Evolutionary conservation across 2,888 invertebrate species (phyloP).

Genomic region (Ornithoptera priamus): DNA sequence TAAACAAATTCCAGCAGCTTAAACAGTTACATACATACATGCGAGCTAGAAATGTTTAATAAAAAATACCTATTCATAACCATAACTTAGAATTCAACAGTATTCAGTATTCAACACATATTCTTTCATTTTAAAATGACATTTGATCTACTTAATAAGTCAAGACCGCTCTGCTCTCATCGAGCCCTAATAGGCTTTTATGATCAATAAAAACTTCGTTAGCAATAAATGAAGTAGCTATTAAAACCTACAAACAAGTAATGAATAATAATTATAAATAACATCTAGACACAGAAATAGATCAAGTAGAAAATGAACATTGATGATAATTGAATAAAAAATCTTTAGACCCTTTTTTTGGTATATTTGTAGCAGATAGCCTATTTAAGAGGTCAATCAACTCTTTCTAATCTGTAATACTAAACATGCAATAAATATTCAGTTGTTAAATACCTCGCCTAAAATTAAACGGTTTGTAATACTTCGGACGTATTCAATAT

Average conservation of each 20-base stretch:
- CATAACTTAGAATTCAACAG: neutral
- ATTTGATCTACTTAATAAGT: constrained; percentile 16
- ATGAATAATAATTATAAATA: constrained; percentile 8
- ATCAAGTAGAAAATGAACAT: neutral
- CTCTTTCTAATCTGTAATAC: too few species aligned
- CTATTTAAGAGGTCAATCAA: too few species aligned
- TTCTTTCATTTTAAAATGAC: constrained; percentile 11
- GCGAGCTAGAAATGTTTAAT: neutral
- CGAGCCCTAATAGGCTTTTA: constrained; percentile 11
- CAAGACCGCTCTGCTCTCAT: neutral
- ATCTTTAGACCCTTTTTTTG: neutral
- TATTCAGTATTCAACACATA: constrained; percentile 9
- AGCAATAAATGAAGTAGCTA: constrained; percentile 16
- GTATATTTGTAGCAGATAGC: neutral
- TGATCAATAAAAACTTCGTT: constrained; percentile 24
- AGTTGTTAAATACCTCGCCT: too few species aligned
- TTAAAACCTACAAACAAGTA: constrained; percentile 15
- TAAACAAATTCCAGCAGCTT: neutral
- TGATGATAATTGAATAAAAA: neutral
- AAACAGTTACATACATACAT: neutral
- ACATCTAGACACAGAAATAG: neutral
- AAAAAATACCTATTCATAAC: neutral
- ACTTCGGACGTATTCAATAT: neutral
- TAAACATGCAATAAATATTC: too few species aligned
- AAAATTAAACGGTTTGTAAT: neutral